Base-by-base conservation (phyloP, 2,113 vertebrate genomes). In the Picathartes gymnocephalus region DNA sequence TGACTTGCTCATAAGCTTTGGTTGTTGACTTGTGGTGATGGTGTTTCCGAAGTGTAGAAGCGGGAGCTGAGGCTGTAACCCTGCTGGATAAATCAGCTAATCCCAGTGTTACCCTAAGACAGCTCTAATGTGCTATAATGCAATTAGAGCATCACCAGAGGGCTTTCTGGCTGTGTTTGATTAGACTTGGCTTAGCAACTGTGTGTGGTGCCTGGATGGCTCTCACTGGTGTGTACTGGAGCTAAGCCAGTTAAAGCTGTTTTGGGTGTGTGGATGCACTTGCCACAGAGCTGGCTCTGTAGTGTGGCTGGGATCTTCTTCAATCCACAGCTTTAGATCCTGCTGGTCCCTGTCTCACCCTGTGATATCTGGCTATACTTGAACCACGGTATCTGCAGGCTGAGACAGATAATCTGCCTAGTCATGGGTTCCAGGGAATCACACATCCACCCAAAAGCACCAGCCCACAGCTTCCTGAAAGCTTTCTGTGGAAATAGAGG, bases 111-210 rank as follows among this genome's bases (percentile, higher is more conserved):
- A 69, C 61, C 78, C 74, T 82, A 68, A 85, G 82, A 71, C 72
- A 68, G 69, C 60, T 74, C 72, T 96, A 78, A 88, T 88, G 69
- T 81, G 94, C 86, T 64, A 16, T 93, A 92, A 92, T 81, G 78
- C 86, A 92, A 88, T 94, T 96, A 93, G 88, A 86, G 69, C 77
- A 77, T 66, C 95, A 90, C 86, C 86, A 73, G 64, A 81, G 76
- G 88, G 86, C 44, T 94, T 94, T 78, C 80, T 93, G 92, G 57
- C 69, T 74, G 57, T 3, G 0, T 69, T 81, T 83, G 86, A 54
- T 65, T 78, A 45, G 78, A 45, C 89, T 91, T 84, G 81, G 86
- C 91, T 88, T 91, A 83, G 39, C 22, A 53, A 35, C 47, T 1
- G 0, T 12, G 48, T n/a, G 44, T 0, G 0, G 58, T 50, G 90